A percentile compares a stretch with the other conserved stretches of the same genome.
phyloP scores from a whole-genome alignment of 2,797 vertebrate species.

The Selene dorsalis region DNA sequence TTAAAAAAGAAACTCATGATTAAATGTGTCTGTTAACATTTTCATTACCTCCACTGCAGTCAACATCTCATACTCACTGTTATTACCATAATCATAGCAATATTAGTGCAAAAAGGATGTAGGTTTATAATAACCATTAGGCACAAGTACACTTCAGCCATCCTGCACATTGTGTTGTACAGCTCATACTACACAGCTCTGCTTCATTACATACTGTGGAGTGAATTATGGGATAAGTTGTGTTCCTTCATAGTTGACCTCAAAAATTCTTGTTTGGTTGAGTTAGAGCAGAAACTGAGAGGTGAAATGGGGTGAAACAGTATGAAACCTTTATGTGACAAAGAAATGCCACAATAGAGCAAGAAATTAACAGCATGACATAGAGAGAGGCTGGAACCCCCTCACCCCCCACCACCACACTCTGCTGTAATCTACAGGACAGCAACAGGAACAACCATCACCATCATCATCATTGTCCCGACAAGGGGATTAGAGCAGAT shows the following conservation, averaged over 20 bases:
- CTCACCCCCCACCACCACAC: too few relatives aligned
- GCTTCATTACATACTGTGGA: constrained; percentile 9
- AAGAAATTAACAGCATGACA: constrained; percentile 14
- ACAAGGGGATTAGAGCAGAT: constrained; percentile 64
- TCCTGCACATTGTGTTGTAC: not conserved
- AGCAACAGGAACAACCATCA: constrained; percentile 33
- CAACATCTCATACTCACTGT: not conserved
- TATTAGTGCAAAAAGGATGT: not conserved
- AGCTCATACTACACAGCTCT: not conserved
- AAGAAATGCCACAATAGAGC: not conserved
- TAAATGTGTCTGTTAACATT: not conserved
- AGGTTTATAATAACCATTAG: constrained; percentile 4
- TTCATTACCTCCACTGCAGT: not conserved
- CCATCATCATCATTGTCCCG: not conserved
- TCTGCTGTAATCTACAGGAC: constrained; percentile 45
- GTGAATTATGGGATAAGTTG: constrained; percentile 1
- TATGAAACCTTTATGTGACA: not conserved
- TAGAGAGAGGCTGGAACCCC: not conserved
- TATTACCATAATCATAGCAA: not conserved
- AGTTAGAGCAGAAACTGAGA: constrained; percentile 7
- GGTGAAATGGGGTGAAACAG: constrained; percentile 16
- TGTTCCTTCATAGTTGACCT: constrained; percentile 16
- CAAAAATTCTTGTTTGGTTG: not conserved
- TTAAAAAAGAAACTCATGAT: not conserved
- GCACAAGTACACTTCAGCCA: not conserved